Evolutionary conservation across 1,140 invertebrate genomes (phyloP).

Genomic region (Zophobas atratus): DNA sequence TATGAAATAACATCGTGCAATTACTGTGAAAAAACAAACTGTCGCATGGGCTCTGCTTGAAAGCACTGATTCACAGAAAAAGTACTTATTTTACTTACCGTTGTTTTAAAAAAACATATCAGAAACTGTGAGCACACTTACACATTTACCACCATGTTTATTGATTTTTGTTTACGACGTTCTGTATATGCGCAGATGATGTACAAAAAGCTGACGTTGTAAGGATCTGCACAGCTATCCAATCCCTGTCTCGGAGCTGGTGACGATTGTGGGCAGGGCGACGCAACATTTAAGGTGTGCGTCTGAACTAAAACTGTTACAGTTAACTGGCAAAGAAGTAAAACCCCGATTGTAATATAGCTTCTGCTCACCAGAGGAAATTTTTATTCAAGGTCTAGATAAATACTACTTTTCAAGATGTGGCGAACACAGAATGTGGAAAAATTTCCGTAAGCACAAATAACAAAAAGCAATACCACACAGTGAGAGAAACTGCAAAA

Average conservation of each 20-base stretch:
- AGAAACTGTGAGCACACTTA: conserved; percentile 53
- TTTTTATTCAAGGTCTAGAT: no score
- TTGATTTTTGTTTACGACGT: conserved; percentile 56
- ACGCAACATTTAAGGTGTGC: not conserved
- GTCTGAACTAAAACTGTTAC: no score
- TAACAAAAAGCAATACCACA: no score
- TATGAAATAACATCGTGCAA: conserved; percentile 55
- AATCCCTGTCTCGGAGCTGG: not conserved
- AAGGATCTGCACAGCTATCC: not conserved
- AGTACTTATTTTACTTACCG: conserved; percentile 51
- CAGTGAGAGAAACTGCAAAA: no score
- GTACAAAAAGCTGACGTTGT: not conserved
- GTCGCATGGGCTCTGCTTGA: not conserved
- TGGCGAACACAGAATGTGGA: no score
- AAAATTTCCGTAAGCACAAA: no score
- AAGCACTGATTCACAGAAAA: not conserved
- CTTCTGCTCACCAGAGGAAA: no score
- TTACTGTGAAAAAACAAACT: conserved; percentile 33
- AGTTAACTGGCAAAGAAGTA: no score
- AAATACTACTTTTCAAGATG: no score
- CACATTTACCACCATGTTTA: conserved; percentile 61
- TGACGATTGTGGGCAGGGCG: not conserved
- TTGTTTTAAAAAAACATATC: conserved; percentile 51
- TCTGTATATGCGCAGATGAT: conserved; percentile 31
- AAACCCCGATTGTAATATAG: no score